Base-by-base conservation (phyloP, 2,888 invertebrate species). In the Lymantria monacha region DNA sequence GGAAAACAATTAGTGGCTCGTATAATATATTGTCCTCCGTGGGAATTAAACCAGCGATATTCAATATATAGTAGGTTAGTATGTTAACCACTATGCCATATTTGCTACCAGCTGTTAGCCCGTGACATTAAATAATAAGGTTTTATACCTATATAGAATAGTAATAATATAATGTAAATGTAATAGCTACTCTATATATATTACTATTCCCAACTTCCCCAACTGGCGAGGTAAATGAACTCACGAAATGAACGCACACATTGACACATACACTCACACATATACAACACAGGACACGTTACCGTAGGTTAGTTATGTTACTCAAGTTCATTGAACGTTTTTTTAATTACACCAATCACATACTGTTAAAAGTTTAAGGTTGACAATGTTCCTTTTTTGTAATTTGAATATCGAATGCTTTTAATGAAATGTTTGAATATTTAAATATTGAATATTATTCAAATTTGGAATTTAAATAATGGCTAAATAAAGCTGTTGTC, bases 211-310 rank as follows among this genome's bases (percentile, higher is more conserved):
- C 78, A 86, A 89, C 89, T 89, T 89, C 88, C 89, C 90, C 84
- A 90, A 90, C 89, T 87, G 81, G 77, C 77, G 79, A 83, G 90
- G 87, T 89, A 89, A 90, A 89, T 70, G 90, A 87, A 87, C 90
- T 85, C 79, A 89, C 90, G 88, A 90, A 90, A 90, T 87, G 85
- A 83, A 83, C 79, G 77, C 91, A 80, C 75, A 77, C 76, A 63
- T 63, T 68, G 72, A 53, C 69, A 70, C 68, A 53, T 22, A 22
- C 22, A 22, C 22, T 3, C 73, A 68, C 68, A 66, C 63, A 50
- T 51, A 62, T 67, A 63, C 81, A 83, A 78, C 72, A 60, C 75
- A 74, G 70, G 72, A 74, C 75, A 75, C 69, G 76, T 87, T 85
- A 79, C 65, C 75, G 81, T 86, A 87, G 87, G 87, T 87, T 82